These are phyloP conservation scores for Bovichtus variegatus DNA, from an alignment of 2,797 vertebrate genomes.

Conservation along the genomic window DNA sequence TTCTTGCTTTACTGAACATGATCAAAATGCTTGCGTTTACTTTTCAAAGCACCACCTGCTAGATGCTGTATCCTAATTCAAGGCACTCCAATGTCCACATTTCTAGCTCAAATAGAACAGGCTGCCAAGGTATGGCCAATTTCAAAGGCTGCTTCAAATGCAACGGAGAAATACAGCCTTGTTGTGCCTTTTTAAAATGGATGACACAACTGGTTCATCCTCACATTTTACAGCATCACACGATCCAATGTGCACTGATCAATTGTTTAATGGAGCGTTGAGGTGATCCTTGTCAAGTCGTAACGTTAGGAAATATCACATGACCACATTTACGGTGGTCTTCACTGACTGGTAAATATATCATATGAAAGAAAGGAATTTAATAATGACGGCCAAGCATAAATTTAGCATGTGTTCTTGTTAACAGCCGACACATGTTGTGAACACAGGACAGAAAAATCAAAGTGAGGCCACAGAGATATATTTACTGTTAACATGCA, in stretches of 20 bases:
- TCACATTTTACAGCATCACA: background rate
- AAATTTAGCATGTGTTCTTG: background rate
- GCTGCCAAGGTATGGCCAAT: conserved; percentile 7
- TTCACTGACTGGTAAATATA: conserved; percentile 8
- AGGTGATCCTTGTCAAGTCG: conserved; percentile 6
- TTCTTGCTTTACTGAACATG: background rate
- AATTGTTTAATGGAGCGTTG: conserved; percentile 5
- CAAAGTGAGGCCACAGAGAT: background rate
- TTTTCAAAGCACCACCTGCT: conserved; percentile 21
- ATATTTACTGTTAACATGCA: background rate
- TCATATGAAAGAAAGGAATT: background rate
- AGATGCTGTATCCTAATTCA: conserved; percentile 7
- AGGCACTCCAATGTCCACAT: conserved; percentile 12
- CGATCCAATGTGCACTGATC: background rate
- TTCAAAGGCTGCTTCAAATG: conserved; percentile 8
- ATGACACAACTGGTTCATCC: background rate
- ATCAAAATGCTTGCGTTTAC: conserved; percentile 2
- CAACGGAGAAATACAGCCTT: background rate
- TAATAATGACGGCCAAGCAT: background rate
- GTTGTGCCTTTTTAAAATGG: background rate
- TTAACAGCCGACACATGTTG: background rate
- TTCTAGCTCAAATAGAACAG: conserved; percentile 5
- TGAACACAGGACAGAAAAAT: conserved; percentile 10
- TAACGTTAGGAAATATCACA: conserved; percentile 1
- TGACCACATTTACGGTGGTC: background rate